These are phyloP conservation scores for Eurois occulta DNA, from an alignment of 2,888 invertebrate genomes.

Conservation along the genomic window DNA sequence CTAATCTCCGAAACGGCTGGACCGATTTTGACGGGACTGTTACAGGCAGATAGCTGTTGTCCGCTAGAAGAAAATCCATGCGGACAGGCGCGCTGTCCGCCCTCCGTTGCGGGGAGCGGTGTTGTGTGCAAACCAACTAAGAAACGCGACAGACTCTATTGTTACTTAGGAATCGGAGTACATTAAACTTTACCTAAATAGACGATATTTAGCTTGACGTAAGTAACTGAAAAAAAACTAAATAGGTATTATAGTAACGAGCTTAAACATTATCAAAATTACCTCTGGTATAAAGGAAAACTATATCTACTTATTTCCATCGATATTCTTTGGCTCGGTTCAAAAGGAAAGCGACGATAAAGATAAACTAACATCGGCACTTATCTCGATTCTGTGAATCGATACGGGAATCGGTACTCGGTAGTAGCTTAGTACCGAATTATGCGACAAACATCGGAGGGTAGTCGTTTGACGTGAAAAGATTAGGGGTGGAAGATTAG, in stretches of 20 bases:
- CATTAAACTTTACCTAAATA: neutral
- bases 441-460: slow-evolving; percentile 62
- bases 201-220: neutral
- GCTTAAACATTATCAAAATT: slow-evolving; percentile 1
- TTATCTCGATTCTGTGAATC: slow-evolving; percentile 55
- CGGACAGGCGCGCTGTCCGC: no score
- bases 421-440: slow-evolving; percentile 64
- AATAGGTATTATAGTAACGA: slow-evolving; percentile 19
- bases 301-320: slow-evolving; percentile 28
- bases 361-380: slow-evolving; percentile 54
- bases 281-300: slow-evolving; percentile 13
- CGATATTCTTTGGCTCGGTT: slow-evolving; percentile 30
- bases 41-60: no score
- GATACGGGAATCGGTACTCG: slow-evolving; percentile 44
- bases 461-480: slow-evolving; percentile 39
- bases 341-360: slow-evolving; percentile 37
- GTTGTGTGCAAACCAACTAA: no score
- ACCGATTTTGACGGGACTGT: no score
- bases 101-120: no score
- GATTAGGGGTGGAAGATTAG: slow-evolving; percentile 32
- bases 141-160: neutral
- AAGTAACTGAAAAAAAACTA: neutral
- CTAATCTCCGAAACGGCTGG: no score
- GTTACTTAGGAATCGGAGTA: neutral
- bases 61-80: no score